A percentile compares a stretch with the other conserved stretches of the same genome.
Conservation (phyloP, 2,888 invertebrate species). For the Trichacis sp. region DNA sequence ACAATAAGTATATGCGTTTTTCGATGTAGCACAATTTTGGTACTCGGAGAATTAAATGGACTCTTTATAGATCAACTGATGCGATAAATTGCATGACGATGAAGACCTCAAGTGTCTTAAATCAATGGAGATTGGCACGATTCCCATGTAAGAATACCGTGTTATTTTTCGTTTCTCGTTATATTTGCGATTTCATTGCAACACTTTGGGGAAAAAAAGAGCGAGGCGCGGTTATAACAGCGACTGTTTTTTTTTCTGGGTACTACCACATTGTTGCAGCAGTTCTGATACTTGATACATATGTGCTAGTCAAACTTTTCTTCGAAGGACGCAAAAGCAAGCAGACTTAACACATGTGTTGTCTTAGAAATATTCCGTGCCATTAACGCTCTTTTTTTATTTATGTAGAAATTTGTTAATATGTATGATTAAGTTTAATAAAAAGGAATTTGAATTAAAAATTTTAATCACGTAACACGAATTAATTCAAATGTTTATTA, state of each 20-base stretch:
- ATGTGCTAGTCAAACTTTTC: conserved; percentile 39
- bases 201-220: neutral
- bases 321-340: conserved; percentile 29
- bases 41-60: conserved; percentile 5
- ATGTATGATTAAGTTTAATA: conserved; percentile 17
- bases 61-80: conserved; percentile 23
- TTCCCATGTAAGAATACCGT: neutral
- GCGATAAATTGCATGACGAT: conserved; percentile 16
- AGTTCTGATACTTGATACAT: conserved; percentile 25
- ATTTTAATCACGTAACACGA: too few relatives aligned
- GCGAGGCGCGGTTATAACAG: neutral
- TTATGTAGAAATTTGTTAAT: conserved; percentile 34
- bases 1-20: conserved; percentile 31
- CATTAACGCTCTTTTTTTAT: conserved; percentile 37
- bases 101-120: conserved; percentile 19
- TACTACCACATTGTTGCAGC: conserved; percentile 15
- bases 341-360: conserved; percentile 26
- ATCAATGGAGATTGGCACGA: conserved; percentile 10
- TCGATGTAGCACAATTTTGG: conserved; percentile 31
- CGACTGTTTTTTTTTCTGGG: conserved; percentile 3
- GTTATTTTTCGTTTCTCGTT: conserved; percentile 7
- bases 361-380: conserved; percentile 33
- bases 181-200: conserved; percentile 14
- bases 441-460: too few relatives aligned
- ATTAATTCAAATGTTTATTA: too few relatives aligned